Evolutionary conservation across 2,797 vertebrate species (phyloP).

Genomic region (Peromyscus melanophrys): DNA sequence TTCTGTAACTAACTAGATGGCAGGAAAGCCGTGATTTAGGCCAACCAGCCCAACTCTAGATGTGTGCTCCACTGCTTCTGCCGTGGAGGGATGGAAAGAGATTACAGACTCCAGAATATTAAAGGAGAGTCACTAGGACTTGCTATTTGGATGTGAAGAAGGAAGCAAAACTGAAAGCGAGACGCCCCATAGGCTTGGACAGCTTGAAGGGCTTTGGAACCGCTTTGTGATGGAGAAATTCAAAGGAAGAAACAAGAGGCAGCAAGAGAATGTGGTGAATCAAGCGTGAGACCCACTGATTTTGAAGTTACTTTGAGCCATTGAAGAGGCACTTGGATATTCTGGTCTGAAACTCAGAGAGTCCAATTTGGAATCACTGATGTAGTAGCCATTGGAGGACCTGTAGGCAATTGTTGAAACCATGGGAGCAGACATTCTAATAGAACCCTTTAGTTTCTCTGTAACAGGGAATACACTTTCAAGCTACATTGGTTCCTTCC

Average conservation of each 20-base stretch:
- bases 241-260: not conserved
- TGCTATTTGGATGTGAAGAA: not conserved
- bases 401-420: not conserved
- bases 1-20: not conserved
- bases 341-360: not conserved
- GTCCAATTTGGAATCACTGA: not conserved
- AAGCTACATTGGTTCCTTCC: not conserved
- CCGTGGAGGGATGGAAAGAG: not conserved
- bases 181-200: not conserved
- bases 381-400: not conserved
- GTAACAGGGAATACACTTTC: not conserved
- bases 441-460: conserved; percentile 59
- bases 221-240: not conserved
- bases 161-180: not conserved
- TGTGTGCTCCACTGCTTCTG: not conserved
- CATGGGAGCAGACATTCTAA: not conserved
- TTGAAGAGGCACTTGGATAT: not conserved
- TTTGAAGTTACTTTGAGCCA: not conserved
- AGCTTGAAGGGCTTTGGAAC: not conserved
- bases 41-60: not conserved
- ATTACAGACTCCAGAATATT: not conserved
- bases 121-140: not conserved
- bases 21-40: not conserved
- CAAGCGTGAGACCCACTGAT: not conserved
- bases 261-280: not conserved